These are phyloP conservation scores for Chionomys nivalis DNA, from an alignment of 2,113 vertebrate genomes.

Conservation along the genomic window DNA sequence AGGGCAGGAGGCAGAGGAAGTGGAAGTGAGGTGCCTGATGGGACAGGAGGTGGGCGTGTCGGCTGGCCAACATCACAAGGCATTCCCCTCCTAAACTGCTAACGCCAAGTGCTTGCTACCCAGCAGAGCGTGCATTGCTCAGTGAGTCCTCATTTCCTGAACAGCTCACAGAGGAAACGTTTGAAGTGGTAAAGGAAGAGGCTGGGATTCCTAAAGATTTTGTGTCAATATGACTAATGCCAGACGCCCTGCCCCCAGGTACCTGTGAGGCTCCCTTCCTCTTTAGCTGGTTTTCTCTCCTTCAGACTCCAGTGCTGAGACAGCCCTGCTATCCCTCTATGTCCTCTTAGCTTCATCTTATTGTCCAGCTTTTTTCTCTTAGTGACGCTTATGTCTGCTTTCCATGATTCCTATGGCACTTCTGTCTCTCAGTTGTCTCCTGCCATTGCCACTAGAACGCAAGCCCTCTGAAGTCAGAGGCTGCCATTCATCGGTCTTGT, in stretches of 20 bases:
- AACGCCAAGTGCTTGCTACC: not conserved
- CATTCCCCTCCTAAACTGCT: not conserved
- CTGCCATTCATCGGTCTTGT: not conserved
- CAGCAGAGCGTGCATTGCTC: fast-evolving
- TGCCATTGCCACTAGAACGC: not conserved
- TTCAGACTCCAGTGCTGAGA: not conserved
- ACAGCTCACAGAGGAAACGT: not conserved
- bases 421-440: not conserved
- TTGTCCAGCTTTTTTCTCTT: not conserved
- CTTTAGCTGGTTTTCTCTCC: not conserved
- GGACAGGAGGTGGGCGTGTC: not conserved
- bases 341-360: not conserved
- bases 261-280: not conserved
- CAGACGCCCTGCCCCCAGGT: not conserved
- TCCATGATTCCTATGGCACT: not conserved
- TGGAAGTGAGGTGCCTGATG: not conserved
- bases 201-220: not conserved
- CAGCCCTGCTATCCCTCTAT: not conserved
- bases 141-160: constrained; percentile 38
- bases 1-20: not conserved
- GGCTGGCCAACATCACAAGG: not conserved
- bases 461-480: not conserved
- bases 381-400: not conserved
- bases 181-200: not conserved
- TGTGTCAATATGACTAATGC: constrained; percentile 45